A percentile compares a stretch with the other conserved stretches of the same genome.
These are phyloP conservation scores for Gymnobelideus leadbeateri DNA, from an alignment of 2,113 vertebrate species.

Conservation along the genomic window DNA sequence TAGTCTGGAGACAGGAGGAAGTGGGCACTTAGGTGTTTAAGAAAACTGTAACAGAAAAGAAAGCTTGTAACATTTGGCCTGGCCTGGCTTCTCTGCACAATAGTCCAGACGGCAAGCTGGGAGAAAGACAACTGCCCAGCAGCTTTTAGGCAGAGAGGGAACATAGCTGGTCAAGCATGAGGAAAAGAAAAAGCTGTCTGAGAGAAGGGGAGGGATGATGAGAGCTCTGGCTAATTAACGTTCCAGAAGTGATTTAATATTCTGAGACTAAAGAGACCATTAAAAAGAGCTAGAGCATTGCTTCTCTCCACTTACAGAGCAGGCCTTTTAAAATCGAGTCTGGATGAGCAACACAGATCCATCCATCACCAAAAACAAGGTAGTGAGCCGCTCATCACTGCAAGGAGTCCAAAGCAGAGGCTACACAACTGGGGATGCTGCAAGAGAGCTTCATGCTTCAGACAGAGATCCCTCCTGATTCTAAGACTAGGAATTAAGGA, in stretches of 20 bases:
- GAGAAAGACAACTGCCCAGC: neutral
- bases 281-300: slow-evolving; percentile 24
- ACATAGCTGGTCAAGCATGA: neutral
- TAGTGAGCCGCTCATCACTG: neutral
- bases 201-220: neutral
- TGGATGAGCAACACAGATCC: neutral
- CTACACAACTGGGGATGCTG: neutral
- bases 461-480: neutral
- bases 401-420: neutral
- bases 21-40: neutral
- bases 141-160: neutral
- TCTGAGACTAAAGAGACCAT: slow-evolving; percentile 49
- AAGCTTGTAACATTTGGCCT: slow-evolving; percentile 13
- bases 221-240: slow-evolving; percentile 48
- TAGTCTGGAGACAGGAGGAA: slow-evolving; percentile 23
- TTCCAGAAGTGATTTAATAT: slow-evolving; percentile 49
- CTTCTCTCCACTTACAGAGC: neutral
- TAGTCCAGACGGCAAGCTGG: rapidly evolving
- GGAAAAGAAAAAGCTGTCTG: slow-evolving; percentile 11
- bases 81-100: neutral
- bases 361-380: neutral
- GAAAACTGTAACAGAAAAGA: too few relatives aligned
- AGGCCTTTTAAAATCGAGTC: slow-evolving; percentile 17
- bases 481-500: neutral
- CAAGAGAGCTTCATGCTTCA: neutral